Percentiles rank a stretch among this genome's conserved stretches.
Evolutionary conservation across 35 echinoderm and acorn worm genomes (phyloP).

Genomic region (Apostichopus japonicus): DNA sequence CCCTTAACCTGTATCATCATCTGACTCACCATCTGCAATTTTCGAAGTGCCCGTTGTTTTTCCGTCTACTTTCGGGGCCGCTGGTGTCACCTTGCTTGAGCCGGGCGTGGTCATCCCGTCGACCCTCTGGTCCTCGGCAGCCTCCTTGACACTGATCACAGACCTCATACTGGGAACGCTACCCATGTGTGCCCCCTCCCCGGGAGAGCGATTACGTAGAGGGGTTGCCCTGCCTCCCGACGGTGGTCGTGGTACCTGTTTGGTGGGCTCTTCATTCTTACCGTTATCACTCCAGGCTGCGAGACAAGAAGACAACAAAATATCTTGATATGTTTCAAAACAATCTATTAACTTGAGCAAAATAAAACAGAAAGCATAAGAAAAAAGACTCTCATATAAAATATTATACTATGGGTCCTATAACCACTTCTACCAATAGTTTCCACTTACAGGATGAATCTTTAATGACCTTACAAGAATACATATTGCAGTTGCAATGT

Average conservation of each 20-base stretch:
- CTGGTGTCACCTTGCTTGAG: slow-evolving; percentile 8
- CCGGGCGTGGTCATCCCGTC: slow-evolving; percentile 45
- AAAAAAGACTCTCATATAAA: too few relatives aligned
- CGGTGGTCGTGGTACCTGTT: not conserved
- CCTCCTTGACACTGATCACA: slow-evolving; percentile 90
- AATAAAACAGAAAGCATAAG: too few relatives aligned
- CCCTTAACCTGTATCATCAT: too few relatives aligned
- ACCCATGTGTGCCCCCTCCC: slow-evolving; percentile 61
- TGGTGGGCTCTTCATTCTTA: not conserved
- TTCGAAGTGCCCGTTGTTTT: not conserved
- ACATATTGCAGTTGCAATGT: too few relatives aligned
- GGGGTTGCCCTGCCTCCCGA: not conserved
- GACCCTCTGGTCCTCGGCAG: slow-evolving; percentile 61
- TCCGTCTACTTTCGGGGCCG: not conserved
- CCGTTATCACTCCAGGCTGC: slow-evolving; percentile 83
- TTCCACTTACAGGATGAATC: too few relatives aligned
- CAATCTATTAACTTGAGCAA: too few relatives aligned
- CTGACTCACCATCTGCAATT: not conserved
- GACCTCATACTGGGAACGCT: slow-evolving; percentile 82
- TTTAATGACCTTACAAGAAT: too few relatives aligned
- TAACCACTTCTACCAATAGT: too few relatives aligned
- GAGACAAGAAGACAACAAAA: not conserved
- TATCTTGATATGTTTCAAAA: too few relatives aligned
- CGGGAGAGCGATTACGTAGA: slow-evolving; percentile 65
- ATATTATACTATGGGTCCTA: too few relatives aligned